phyloP scores from a whole-genome alignment of 2,888 invertebrate genomes.

The Spilosoma lubricipeda region DNA sequence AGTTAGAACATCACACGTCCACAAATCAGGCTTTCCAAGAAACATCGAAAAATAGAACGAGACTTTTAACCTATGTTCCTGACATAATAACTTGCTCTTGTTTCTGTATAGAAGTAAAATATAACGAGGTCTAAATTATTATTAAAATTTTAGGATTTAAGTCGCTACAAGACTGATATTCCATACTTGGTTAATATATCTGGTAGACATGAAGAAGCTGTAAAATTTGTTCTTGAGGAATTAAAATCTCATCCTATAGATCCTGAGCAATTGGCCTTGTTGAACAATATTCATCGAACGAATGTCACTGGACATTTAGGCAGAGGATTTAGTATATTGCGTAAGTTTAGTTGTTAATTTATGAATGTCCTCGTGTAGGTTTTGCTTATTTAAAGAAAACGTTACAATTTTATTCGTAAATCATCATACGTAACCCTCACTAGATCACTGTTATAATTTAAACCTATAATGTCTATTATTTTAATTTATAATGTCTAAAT shows the following conservation, averaged over 20 bases:
- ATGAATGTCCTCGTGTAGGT: not conserved
- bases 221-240: slow-evolving; percentile 59
- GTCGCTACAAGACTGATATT: slow-evolving; percentile 63
- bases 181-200: slow-evolving; percentile 70
- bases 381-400: not conserved
- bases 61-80: not conserved
- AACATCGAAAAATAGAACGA: not conserved
- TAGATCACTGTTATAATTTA: not conserved
- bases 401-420: not conserved
- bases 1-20: not conserved
- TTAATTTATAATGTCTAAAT: no score
- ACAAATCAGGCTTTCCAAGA: not conserved
- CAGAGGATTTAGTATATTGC: slow-evolving; percentile 69
- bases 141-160: slow-evolving; percentile 55
- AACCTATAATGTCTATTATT: no score
- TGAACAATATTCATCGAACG: slow-evolving; percentile 68
- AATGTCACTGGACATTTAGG: slow-evolving; percentile 71
- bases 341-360: slow-evolving; percentile 47
- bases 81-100: not conserved
- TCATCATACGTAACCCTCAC: not conserved
- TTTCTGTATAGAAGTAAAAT: not conserved
- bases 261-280: slow-evolving; percentile 71
- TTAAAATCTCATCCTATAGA: slow-evolving; percentile 70
- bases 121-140: not conserved
- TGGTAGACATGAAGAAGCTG: slow-evolving; percentile 63